Conservation (phyloP, 2,797 vertebrate genomes). For the Myotis vivesi region DNA sequence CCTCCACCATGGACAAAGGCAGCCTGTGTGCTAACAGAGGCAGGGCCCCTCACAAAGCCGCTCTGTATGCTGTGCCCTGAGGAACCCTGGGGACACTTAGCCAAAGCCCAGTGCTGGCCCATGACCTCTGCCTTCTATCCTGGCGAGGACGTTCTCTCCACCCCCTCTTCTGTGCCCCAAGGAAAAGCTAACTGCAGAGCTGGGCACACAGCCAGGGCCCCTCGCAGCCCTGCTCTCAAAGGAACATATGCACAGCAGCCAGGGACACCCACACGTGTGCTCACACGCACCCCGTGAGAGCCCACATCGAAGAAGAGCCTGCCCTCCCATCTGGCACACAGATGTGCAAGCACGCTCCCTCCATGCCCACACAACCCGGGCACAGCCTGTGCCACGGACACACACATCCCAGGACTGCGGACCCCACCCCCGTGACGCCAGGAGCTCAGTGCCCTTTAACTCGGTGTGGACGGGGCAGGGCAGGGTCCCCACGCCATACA, state of each 20-base stretch:
- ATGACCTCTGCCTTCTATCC: constrained; percentile 61
- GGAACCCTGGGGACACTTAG: constrained; percentile 43
- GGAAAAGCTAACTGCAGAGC: constrained; percentile 19
- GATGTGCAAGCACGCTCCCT: constrained; percentile 45
- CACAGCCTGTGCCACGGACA: background rate
- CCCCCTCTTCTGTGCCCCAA: background rate
- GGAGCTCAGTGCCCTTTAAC: background rate
- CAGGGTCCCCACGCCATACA: background rate
- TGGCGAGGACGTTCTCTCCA: constrained; percentile 4
- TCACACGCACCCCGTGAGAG: background rate
- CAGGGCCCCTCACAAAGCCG: constrained; percentile 54
- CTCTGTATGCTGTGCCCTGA: constrained; percentile 58
- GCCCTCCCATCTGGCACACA: constrained; percentile 58
- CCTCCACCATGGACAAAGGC: constrained; percentile 64
- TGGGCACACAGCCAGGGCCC: background rate
- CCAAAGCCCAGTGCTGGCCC: background rate
- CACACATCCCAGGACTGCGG: background rate
- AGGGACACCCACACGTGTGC: background rate
- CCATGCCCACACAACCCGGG: background rate
- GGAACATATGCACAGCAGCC: background rate
- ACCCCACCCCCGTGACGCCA: background rate
- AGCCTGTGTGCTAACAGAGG: constrained; percentile 56
- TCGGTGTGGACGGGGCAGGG: background rate
- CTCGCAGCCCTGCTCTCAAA: background rate
- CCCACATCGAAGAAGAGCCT: background rate